Base-by-base conservation (phyloP, 2,113 vertebrate species). In the Mustela lutreola region DNA sequence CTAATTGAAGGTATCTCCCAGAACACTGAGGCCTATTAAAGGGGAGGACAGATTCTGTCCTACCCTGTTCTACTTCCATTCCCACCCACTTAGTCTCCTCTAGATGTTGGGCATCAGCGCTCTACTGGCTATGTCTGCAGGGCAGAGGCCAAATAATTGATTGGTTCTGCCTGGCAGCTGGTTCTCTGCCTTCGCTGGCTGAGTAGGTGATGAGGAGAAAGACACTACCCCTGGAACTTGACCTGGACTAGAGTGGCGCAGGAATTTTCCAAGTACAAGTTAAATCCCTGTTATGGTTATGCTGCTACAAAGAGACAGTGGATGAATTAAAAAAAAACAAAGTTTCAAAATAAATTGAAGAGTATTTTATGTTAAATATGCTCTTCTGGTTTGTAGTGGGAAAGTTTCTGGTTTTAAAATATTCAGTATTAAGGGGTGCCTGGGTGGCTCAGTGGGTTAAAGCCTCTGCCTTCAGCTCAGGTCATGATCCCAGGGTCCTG, bases 361-460 rank as follows among this genome's bases (percentile, higher is more conserved):
- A 97, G 8, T 18, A 79, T 4, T 62, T 91, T 70, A 75, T 83
- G 67, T 89, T 91, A 65, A 83, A 89, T 65, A 81, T 89, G 14
- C 53, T 85, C 93, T 10, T 79, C 19, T 83, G 36, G n/a, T 83
- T 89, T 89, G 19, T 75, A 89, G 70, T 53, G 19, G 60, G 78
- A 89, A 90, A 70, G 22, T 22, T 39, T 92, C n/a, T 58, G 82
- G 48, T 82, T 96, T 95, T 80, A 93, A 91, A 73, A 78, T 58
- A 95, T 9, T 89, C 33, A 82, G 9, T 79, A 92, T 63, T 95
- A 86, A 96, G 48, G 48, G 48, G 48, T 1, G 10, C 48, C 48
- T 50, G 12, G 48, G 48, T 50, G 48, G 48, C 48, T 50, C 10
- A 50, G 48, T 50, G 48, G 48, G 48, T 50, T 50, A 50, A 50